Base-by-base conservation (phyloP, 2,888 invertebrate species). In the Dynastes maya region DNA sequence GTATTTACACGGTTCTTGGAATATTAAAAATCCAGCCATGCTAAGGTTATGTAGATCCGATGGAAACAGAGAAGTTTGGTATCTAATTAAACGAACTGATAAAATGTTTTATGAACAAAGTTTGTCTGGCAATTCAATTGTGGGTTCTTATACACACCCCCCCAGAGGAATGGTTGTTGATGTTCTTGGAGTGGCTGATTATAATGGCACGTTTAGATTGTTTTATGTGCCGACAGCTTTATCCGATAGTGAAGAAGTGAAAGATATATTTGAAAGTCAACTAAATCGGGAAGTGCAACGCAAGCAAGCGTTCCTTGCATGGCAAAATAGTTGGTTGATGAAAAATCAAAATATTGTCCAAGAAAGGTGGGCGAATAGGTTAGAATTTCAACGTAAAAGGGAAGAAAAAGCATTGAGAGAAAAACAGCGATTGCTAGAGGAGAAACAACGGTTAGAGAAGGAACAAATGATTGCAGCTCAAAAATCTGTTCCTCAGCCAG, bases 51-150 rank as follows among this genome's bases (percentile, higher is more conserved):
- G 92, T 0, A 92, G 94, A 27, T 90, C 90, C 32, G 95, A 96
- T 89, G 96, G 96, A 2, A 91, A 91, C 79, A 89, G 96, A 13
- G 96, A 97, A 88, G 92, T 93, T 11, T 97, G 97, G 97, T 94
- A 96, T 89, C 89, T 97, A 77, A 88, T 94, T 78, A 89, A 92
- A 68, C 91, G 92, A 85, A 94, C 93, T 81, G 93, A 96, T 82
- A 91, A 92, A 80, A 92, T 95, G 0, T 91, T 92, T 79, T 91
- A 94, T 76, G 90, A 91, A 0, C 92, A 95, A 86, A 92, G 91
- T 79, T 88, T 94, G 16, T 94, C 95, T 2, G 92, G 93, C 1
- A 90, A 90, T 8, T 91, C 92, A 85, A 90, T 95, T 16, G 93
- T 94, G 0, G 91, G 91, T 27, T 89, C 94, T 16, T 91, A 91